phyloP scores from a whole-genome alignment of 2,888 invertebrate genomes.

The Nephrocerus scutellatus region DNA sequence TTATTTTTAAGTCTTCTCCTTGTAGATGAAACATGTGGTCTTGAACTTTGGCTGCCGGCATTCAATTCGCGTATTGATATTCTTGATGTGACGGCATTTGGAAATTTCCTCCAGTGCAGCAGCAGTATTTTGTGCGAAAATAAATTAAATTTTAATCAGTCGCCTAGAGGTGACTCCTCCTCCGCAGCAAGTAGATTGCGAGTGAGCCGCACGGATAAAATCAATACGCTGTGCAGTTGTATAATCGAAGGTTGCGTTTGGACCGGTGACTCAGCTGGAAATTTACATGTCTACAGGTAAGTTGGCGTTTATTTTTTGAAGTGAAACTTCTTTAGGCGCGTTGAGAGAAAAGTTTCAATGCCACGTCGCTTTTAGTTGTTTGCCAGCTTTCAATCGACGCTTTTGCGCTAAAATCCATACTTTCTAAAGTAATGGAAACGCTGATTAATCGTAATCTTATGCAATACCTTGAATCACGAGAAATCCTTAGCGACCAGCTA shows the following conservation, averaged over 20 bases:
- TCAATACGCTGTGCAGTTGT: constrained; percentile 51
- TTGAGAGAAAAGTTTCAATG: too few relatives aligned
- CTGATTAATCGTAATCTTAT: too few relatives aligned
- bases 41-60: constrained; percentile 71
- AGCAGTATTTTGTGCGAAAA: constrained; percentile 44
- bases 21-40: constrained; percentile 53
- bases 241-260: constrained; percentile 72
- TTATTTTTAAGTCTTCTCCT: constrained; percentile 5
- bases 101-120: constrained; percentile 57
- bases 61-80: constrained; percentile 61
- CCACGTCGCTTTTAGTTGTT: too few relatives aligned
- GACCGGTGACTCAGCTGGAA: constrained; percentile 85
- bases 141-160: constrained; percentile 30
- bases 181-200: too few relatives aligned
- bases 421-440: too few relatives aligned
- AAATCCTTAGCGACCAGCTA: too few relatives aligned
- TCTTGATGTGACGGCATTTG: constrained; percentile 52
- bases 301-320: constrained; percentile 30
- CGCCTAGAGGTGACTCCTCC: too few relatives aligned
- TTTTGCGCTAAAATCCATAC: too few relatives aligned
- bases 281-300: constrained; percentile 76
- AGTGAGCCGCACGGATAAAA: constrained; percentile 29
- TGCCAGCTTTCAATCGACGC: too few relatives aligned
- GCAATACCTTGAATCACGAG: too few relatives aligned
- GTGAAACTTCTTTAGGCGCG: too few relatives aligned